A percentile compares a stretch with the other conserved stretches of the same genome.
Evolutionary conservation across 2,113 vertebrate species (phyloP).

Genomic region (Micromys minutus): DNA sequence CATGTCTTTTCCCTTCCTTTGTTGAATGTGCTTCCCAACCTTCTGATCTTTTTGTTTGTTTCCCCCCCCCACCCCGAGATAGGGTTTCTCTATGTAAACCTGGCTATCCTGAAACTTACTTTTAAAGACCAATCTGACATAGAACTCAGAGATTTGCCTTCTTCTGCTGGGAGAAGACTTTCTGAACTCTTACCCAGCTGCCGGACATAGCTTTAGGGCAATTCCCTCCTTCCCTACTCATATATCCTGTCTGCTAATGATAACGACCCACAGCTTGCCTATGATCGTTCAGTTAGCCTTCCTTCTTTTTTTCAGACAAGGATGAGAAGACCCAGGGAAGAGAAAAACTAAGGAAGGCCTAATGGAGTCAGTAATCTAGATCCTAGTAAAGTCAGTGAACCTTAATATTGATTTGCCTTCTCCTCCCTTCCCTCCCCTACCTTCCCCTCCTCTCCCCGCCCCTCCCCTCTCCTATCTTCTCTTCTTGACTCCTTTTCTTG

Average conservation of each 20-base stretch:
- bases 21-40: not conserved
- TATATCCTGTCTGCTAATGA: not conserved
- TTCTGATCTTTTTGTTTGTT: not conserved
- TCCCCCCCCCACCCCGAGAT: no score
- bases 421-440: fast-evolving
- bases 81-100: not conserved
- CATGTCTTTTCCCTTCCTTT: not conserved
- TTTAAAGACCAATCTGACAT: not conserved
- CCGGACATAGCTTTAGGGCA: not conserved
- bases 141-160: not conserved
- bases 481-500: not conserved
- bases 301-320: not conserved
- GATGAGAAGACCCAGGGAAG: not conserved
- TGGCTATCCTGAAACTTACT: not conserved
- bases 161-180: not conserved
- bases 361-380: not conserved
- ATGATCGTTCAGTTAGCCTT: not conserved
- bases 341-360: not conserved
- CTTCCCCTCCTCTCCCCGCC: no score
- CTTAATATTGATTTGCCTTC: not conserved
- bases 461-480: no score
- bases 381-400: not conserved
- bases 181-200: not conserved
- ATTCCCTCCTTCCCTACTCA: not conserved
- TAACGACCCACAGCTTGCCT: not conserved